phyloP scores from a whole-genome alignment of 1,140 invertebrate species.

The Drosophila virilis region DNA sequence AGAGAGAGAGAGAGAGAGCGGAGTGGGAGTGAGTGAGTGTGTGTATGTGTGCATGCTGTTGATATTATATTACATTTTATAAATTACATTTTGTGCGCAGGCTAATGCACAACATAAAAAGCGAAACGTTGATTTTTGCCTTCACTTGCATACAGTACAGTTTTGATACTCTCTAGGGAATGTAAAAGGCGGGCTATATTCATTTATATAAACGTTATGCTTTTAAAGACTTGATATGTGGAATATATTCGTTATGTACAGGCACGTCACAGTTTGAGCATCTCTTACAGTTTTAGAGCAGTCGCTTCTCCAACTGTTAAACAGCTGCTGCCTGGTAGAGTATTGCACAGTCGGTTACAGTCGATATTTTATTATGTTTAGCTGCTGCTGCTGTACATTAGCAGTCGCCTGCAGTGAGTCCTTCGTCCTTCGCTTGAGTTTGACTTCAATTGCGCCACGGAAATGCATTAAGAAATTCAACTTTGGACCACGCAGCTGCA shows the following conservation, averaged over 20 bases:
- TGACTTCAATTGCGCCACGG: constrained; percentile 79
- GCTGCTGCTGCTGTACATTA: constrained; percentile 62
- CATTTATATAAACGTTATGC: neutral
- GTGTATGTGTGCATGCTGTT: constrained; percentile 61
- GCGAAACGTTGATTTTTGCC: constrained; percentile 59
- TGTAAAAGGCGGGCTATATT: neutral
- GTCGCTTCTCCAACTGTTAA: no score
- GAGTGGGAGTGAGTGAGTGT: no score
- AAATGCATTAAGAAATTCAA: constrained; percentile 80
- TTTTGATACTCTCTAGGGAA: constrained; percentile 5
- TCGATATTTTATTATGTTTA: no score
- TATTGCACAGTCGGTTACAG: neutral
- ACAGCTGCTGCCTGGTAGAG: neutral
- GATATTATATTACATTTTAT: constrained; percentile 82
- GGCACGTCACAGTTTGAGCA: no score
- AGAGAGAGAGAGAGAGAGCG: neutral
- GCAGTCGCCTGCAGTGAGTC: constrained; percentile 61
- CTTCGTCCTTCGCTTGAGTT: constrained; percentile 54
- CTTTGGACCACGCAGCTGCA: constrained; percentile 26
- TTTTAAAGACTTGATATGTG: no score
- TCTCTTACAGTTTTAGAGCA: no score
- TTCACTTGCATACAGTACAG: constrained; percentile 62
- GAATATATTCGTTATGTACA: neutral
- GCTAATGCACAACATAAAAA: constrained; percentile 58
- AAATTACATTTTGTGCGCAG: constrained; percentile 81